Conservation (phyloP, 2,113 vertebrate genomes). For the Ovis aries region DNA sequence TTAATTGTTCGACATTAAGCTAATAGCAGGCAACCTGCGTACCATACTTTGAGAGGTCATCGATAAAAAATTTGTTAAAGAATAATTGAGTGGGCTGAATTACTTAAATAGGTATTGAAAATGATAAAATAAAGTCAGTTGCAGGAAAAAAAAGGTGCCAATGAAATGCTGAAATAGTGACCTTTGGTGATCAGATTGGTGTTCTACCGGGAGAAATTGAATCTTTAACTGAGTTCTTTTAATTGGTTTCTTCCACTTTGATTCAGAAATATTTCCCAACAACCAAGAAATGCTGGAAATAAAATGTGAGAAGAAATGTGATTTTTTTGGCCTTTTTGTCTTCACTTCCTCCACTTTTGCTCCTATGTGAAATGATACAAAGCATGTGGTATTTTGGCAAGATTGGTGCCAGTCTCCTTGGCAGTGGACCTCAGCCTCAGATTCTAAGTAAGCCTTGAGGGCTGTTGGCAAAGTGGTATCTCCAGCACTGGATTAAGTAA, state of each 20-base stretch:
- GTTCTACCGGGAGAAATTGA: not conserved
- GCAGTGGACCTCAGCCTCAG: not conserved
- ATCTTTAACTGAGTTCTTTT: not conserved
- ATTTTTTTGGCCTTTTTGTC: not conserved
- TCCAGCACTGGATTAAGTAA: rapidly evolving
- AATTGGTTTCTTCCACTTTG: not conserved
- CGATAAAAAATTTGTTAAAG: slow-evolving; percentile 60
- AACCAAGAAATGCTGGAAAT: not conserved
- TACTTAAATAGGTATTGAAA: slow-evolving; percentile 72
- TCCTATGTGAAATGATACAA: not conserved
- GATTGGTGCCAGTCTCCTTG: rapidly evolving
- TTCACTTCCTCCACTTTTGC: rapidly evolving
- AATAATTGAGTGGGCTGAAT: slow-evolving; percentile 76
- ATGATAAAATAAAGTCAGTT: slow-evolving; percentile 53
- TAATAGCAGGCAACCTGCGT: slow-evolving; percentile 73
- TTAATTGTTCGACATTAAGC: slow-evolving; percentile 82
- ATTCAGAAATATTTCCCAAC: not conserved
- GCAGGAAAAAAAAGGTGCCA: not conserved
- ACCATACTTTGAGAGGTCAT: slow-evolving; percentile 68
- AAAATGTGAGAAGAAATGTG: not conserved
- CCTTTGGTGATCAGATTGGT: not conserved
- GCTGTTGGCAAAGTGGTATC: no score
- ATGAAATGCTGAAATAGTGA: not conserved
- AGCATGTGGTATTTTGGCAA: not conserved
- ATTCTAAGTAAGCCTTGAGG: not conserved